Evolutionary conservation across 2,888 invertebrate genomes (phyloP).

Genomic region (Melinaea menophilus): DNA sequence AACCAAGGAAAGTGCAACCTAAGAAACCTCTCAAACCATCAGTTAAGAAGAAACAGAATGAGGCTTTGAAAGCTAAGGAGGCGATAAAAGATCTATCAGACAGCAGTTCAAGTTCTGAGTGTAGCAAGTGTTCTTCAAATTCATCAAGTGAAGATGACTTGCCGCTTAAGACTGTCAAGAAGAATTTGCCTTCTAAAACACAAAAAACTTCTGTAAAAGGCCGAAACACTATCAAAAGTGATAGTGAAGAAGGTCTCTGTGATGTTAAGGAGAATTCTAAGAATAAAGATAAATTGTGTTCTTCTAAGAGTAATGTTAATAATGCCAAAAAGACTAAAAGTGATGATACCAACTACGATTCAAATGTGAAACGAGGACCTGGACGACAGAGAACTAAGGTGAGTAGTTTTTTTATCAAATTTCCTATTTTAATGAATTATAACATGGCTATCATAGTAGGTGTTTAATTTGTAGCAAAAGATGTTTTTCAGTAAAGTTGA

Average conservation of each 20-base stretch:
- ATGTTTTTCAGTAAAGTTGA: no score
- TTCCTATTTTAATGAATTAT: no score
- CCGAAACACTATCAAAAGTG: constrained; percentile 49
- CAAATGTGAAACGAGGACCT: constrained; percentile 53
- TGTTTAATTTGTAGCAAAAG: no score
- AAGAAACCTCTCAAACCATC: constrained; percentile 58
- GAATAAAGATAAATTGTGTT: constrained; percentile 59
- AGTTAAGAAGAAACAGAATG: constrained; percentile 58
- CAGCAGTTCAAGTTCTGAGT: constrained; percentile 71
- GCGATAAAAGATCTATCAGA: constrained; percentile 52
- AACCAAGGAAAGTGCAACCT: constrained; percentile 62
- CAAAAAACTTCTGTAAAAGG: constrained; percentile 48
- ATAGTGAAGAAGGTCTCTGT: constrained; percentile 56
- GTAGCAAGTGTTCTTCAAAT: constrained; percentile 69
- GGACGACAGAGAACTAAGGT: constrained; percentile 69
- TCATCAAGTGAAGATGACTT: constrained; percentile 71
- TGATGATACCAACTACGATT: constrained; percentile 50
- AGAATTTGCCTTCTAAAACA: constrained; percentile 56
- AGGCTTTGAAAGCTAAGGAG: constrained; percentile 38
- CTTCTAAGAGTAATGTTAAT: constrained; percentile 43
- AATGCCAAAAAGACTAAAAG: constrained; percentile 61
- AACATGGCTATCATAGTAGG: no score
- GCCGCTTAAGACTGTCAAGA: constrained; percentile 65
- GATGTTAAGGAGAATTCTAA: constrained; percentile 55
- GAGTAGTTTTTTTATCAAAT: constrained; percentile 34